Evolutionary conservation across 1,140 invertebrate species (phyloP).

Genomic region (Drosophila navojoa): DNA sequence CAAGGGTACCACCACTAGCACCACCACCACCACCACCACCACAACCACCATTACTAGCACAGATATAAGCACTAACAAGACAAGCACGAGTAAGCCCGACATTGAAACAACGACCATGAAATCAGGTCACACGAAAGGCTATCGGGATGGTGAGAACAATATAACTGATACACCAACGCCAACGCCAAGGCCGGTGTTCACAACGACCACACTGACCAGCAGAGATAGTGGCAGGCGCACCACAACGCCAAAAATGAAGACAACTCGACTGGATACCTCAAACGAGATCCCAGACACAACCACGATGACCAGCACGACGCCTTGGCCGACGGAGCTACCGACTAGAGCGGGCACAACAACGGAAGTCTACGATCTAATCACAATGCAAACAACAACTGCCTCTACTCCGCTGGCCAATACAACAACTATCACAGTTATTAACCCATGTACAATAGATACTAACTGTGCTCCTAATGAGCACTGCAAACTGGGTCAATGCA

Average conservation of each 20-base stretch:
- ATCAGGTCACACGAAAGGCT: conserved; percentile 71
- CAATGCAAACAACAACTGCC: conserved; percentile 48
- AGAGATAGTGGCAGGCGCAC: conserved; percentile 54
- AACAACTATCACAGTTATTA: conserved; percentile 79
- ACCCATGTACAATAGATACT: conserved; percentile 83
- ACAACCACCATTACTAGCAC: conserved; percentile 66
- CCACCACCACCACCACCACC: conserved; percentile 52
- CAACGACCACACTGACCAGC: conserved; percentile 56
- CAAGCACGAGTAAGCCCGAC: conserved; percentile 57
- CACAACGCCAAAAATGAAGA: conserved; percentile 78
- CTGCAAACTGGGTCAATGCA: conserved; percentile 85
- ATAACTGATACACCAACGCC: conserved; percentile 75
- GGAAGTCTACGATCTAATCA: conserved; percentile 52
- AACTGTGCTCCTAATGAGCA: conserved; percentile 85
- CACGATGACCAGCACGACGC: conserved; percentile 49
- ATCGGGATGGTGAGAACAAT: conserved; percentile 82
- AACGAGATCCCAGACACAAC: conserved; percentile 71
- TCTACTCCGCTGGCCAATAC: conserved; percentile 46
- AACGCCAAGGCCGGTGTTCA: conserved; percentile 50
- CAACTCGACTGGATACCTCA: conserved; percentile 78
- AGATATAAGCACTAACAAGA: conserved; percentile 70
- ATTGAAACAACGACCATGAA: conserved; percentile 67
- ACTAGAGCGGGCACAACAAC: conserved; percentile 74
- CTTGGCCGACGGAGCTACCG: conserved; percentile 76
- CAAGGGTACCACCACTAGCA: conserved; percentile 41